These are phyloP conservation scores for Blastobasis adustella DNA, from an alignment of 2,888 invertebrate species.

Conservation along the genomic window DNA sequence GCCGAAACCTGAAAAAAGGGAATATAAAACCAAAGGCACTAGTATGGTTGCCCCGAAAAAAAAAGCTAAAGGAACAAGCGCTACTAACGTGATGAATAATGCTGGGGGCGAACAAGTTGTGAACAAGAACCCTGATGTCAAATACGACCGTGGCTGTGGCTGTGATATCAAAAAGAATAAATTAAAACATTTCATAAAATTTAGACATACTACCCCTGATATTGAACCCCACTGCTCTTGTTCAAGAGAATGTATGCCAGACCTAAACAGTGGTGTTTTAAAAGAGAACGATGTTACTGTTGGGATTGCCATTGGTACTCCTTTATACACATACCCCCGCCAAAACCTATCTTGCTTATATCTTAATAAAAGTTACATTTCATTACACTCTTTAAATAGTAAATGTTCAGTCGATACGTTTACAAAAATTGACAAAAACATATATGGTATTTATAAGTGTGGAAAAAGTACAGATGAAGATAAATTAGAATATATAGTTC, in stretches of 20 bases:
- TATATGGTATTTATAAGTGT: too few species aligned
- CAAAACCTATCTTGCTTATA: too few species aligned
- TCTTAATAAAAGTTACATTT: too few species aligned
- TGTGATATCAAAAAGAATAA: slow-evolving; percentile 54
- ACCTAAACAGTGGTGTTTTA: not conserved
- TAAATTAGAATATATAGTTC: too few species aligned
- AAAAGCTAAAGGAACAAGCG: slow-evolving; percentile 20
- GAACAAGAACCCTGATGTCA: slow-evolving; percentile 32
- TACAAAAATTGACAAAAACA: too few species aligned
- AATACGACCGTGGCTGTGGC: slow-evolving; percentile 47
- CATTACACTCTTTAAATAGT: too few species aligned
- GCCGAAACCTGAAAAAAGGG: slow-evolving; percentile 21
- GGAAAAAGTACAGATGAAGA: too few species aligned
- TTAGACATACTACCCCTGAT: slow-evolving; percentile 53
- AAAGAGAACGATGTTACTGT: not conserved
- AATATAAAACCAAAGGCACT: slow-evolving; percentile 22
- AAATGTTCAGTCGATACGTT: too few species aligned
- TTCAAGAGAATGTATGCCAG: not conserved
- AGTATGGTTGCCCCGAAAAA: slow-evolving; percentile 1
- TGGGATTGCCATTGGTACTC: not conserved
- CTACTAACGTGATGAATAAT: slow-evolving; percentile 26
- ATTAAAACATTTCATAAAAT: slow-evolving; percentile 45
- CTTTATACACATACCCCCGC: too few species aligned
- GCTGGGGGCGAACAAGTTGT: slow-evolving; percentile 35
- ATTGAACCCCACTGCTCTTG: slow-evolving; percentile 6